These are phyloP conservation scores for Dermatemys mawii DNA, from an alignment of 2,113 vertebrate genomes.

Conservation along the genomic window DNA sequence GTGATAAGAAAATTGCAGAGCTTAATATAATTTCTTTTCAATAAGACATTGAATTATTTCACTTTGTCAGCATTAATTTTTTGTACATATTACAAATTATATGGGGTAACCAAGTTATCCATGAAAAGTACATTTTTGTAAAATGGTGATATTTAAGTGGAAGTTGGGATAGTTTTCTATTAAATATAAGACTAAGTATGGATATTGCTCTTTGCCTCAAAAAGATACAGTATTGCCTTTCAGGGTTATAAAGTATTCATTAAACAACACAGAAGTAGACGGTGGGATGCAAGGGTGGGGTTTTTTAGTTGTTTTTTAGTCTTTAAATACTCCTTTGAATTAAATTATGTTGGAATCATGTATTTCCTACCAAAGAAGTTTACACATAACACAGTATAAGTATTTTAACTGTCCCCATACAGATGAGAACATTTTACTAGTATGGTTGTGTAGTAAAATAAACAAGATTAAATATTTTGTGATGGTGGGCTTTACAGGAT, in stretches of 20 bases:
- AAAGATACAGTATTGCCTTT: background rate
- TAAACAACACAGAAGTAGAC: background rate
- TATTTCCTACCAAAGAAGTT: background rate
- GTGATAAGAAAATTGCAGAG: background rate
- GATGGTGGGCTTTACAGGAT: conserved; percentile 43
- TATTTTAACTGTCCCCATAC: background rate
- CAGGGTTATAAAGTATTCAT: background rate
- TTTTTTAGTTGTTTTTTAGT: rapidly evolving
- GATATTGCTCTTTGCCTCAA: background rate
- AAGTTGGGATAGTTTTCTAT: background rate
- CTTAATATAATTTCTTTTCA: background rate
- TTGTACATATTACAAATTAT: rapidly evolving
- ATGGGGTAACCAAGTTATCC: background rate
- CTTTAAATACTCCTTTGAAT: background rate
- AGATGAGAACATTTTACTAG: background rate
- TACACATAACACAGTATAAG: background rate
- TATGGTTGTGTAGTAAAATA: background rate
- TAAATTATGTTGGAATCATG: background rate
- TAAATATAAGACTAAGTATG: background rate
- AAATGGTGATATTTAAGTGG: background rate
- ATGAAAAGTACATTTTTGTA: background rate
- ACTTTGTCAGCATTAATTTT: background rate
- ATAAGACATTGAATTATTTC: background rate
- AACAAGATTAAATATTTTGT: conserved; percentile 8
- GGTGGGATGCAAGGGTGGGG: background rate